phyloP scores from a whole-genome alignment of 2,797 vertebrate species.

The Spea hammondii region DNA sequence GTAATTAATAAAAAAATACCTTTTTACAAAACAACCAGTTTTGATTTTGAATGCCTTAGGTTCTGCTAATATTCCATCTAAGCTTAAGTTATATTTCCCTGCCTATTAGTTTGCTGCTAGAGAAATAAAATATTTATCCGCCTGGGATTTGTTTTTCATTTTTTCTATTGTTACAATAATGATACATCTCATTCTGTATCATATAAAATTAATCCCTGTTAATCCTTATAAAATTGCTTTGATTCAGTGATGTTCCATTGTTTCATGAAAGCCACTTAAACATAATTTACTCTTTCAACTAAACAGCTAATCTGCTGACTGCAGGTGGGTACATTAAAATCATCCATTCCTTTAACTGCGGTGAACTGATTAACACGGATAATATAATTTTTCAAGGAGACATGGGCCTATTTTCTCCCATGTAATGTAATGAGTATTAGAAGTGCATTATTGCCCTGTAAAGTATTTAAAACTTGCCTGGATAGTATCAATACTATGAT shows the following conservation, averaged over 20 bases:
- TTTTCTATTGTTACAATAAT: neutral
- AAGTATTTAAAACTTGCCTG: no score
- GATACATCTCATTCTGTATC: neutral
- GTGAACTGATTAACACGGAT: no score
- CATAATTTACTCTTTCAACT: neutral
- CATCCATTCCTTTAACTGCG: no score
- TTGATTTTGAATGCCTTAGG: neutral
- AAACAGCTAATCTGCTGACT: neutral
- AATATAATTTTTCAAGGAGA: no score
- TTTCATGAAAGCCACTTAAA: neutral
- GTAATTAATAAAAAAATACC: neutral
- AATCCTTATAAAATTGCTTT: slow-evolving; percentile 27
- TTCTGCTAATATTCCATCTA: neutral
- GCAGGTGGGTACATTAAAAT: no score
- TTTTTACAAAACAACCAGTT: neutral
- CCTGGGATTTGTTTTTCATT: neutral
- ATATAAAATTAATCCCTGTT: slow-evolving; percentile 1
- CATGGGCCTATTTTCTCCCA: no score
- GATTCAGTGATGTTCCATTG: neutral
- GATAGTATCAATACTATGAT: no score
- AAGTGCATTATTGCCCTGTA: no score
- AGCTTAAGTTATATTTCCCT: neutral
- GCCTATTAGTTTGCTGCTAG: neutral
- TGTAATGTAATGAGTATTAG: no score
- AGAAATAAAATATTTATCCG: neutral